Base-by-base conservation (phyloP, 1,140 invertebrate species). In the Drosophila lacteicornis region DNA sequence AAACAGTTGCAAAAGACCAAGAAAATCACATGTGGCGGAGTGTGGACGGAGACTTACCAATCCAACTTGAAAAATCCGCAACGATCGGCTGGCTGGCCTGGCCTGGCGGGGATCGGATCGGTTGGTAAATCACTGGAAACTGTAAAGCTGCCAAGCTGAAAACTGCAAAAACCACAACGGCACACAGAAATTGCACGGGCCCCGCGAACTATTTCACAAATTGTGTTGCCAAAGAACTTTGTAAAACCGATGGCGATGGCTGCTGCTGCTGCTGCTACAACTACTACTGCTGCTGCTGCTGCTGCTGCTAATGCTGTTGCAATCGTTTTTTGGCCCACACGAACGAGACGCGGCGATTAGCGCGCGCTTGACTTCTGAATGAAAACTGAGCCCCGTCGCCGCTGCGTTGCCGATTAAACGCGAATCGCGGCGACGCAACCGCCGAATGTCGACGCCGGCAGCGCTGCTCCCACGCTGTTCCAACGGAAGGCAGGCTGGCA, bases 361-460 rank as follows among this genome's bases (percentile, higher is more conserved):
- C 76, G 75, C 77, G 67, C 77, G 78, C 71, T 90, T 74, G 80
- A 90, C 86, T 90, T 90, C 85, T 90, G 81, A 90, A 90, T 90
- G 81, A 85, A 90, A 78, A 90, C 85, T 90, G 85, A 90, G 85
- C 71, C 40, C 6, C 70, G 65, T 57, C 51, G 61, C 51, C 27
- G 65, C 46, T 66, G 60, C 61, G 79, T 49, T 59, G 74, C 74
- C 74, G 85, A 80, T 90, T 85, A 90, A 90, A 90, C 79, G 70
- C 67, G 70, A 76, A 73, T 56, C 63, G 78, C 68, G 82, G 36
- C 84, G 85, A 73, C 84, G 73, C 69, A 43, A 47, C 67, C 30
- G 74, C 58, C 67, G 56, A 47, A 55, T 43, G 33, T 40, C 50
- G 42, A 56, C 71, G 25, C 9, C 61, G 51, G 19, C 53, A 36